Percentiles rank a stretch among this genome's conserved stretches.
Evolutionary conservation across 2,888 invertebrate species (phyloP).

Genomic region (Gortyna flavago): DNA sequence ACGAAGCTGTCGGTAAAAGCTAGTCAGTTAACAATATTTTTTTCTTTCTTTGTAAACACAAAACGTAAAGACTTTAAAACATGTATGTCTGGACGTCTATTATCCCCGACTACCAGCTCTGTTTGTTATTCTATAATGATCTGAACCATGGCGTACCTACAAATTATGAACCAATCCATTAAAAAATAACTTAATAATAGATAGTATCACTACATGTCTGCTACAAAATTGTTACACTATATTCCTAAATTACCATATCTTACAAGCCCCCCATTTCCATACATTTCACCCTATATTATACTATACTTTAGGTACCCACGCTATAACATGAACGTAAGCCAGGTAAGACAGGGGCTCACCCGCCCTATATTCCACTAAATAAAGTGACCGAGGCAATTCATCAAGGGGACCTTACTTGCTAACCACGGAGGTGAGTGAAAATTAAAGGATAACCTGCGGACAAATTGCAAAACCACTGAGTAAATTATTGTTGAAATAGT

Average conservation of each 20-base stretch:
- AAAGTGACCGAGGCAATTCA: slow-evolving; percentile 67
- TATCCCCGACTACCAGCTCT: no score
- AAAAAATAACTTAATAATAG: background rate
- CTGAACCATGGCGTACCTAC: no score
- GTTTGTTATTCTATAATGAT: background rate
- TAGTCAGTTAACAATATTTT: background rate
- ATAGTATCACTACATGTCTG: background rate
- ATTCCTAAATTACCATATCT: background rate
- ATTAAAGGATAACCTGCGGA: slow-evolving; percentile 7
- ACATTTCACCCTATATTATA: slow-evolving; percentile 9
- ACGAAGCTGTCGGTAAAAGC: background rate
- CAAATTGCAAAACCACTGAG: background rate
- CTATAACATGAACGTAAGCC: slow-evolving; percentile 37
- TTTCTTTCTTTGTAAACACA: no score
- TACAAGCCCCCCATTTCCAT: slow-evolving; percentile 24
- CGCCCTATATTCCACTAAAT: slow-evolving; percentile 58
- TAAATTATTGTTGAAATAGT: background rate
- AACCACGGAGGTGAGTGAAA: slow-evolving; percentile 16
- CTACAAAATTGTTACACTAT: slow-evolving; percentile 6
- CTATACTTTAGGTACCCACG: background rate
- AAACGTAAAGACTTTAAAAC: background rate
- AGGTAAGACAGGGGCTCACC: slow-evolving; percentile 53
- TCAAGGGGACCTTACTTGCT: slow-evolving; percentile 57
- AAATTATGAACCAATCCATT: background rate
- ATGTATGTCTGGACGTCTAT: background rate